Evolutionary conservation across 1,140 invertebrate species (phyloP).

Genomic region (Zaprionus capensis): DNA sequence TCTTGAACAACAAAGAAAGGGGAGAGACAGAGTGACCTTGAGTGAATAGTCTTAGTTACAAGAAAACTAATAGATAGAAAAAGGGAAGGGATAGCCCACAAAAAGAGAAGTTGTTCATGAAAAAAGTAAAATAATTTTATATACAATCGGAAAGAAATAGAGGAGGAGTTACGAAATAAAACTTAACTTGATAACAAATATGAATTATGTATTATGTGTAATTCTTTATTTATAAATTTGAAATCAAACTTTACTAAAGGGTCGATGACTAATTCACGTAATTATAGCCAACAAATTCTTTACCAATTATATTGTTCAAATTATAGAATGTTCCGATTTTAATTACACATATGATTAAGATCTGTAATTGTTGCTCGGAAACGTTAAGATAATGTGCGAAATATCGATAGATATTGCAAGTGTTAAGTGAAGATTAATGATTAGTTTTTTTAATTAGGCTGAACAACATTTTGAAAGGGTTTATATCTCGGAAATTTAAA

Average conservation of each 20-base stretch:
- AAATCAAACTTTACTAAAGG: neutral
- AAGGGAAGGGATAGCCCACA: too few species aligned
- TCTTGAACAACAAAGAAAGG: too few species aligned
- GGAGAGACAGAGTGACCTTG: too few species aligned
- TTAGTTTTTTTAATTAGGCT: neutral
- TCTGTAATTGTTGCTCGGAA: neutral
- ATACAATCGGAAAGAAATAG: too few species aligned
- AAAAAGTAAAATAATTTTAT: too few species aligned
- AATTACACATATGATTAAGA: constrained; percentile 3
- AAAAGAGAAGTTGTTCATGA: too few species aligned
- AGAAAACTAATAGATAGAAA: too few species aligned
- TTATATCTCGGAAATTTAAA: neutral
- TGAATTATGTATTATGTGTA: too few species aligned
- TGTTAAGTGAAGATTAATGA: neutral
- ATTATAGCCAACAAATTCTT: neutral
- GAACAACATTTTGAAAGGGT: neutral
- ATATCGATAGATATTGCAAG: neutral
- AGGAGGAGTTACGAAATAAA: too few species aligned
- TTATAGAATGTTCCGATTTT: neutral
- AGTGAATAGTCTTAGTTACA: too few species aligned
- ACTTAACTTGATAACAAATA: too few species aligned
- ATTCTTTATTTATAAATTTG: neutral
- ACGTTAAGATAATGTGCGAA: neutral
- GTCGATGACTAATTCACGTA: neutral
- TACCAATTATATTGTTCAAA: neutral